Conservation (phyloP, 2,113 vertebrate species). For the Crypturellus undulatus region DNA sequence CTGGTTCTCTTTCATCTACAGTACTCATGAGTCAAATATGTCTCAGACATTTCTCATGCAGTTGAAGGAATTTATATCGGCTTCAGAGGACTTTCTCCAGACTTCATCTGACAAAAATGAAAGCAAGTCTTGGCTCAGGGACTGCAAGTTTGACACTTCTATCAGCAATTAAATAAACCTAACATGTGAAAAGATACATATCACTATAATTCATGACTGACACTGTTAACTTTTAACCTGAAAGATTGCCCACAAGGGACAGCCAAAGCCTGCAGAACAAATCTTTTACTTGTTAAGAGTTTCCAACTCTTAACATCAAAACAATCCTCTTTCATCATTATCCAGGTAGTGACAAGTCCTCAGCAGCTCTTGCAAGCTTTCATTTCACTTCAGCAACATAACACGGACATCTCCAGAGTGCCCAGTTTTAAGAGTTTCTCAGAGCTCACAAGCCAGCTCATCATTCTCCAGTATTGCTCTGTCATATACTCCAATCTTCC, state of each 20-base stretch:
- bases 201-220: not conserved
- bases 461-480: not conserved
- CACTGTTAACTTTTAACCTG: not conserved
- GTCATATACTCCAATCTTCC: not conserved
- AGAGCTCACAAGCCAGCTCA: not conserved
- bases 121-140: not conserved
- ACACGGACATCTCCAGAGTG: fast-evolving
- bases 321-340: not conserved
- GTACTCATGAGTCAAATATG: not conserved
- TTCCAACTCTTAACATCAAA: not conserved
- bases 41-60: not conserved
- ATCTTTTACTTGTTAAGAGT: not conserved
- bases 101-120: not conserved
- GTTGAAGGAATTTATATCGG: not conserved
- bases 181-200: not conserved
- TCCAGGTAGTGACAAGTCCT: not conserved
- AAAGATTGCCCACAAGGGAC: not conserved
- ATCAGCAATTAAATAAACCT: not conserved
- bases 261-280: not conserved
- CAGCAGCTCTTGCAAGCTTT: not conserved
- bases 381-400: fast-evolving
- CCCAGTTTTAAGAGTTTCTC: not conserved
- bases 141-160: fast-evolving
- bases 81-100: not conserved
- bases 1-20: not conserved